phyloP scores from a whole-genome alignment of 2,888 invertebrate species.

The Spatulosminthurus flaviceps region DNA sequence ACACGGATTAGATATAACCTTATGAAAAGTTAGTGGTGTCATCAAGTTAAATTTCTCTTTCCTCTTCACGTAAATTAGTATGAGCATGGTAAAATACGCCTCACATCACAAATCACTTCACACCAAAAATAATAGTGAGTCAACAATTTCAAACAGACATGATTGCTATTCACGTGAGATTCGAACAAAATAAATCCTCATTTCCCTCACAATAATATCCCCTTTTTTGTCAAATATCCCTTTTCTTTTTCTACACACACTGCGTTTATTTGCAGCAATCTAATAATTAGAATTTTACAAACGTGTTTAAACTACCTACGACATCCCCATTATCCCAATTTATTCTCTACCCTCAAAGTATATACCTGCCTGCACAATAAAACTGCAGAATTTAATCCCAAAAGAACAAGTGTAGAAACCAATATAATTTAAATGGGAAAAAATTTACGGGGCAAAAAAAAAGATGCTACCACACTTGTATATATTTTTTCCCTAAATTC shows the following conservation, averaged over 20 bases:
- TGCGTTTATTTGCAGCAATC: no score
- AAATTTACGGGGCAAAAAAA: no score
- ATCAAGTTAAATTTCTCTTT: constrained; percentile 25
- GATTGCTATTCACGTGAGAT: neutral
- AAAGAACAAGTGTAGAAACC: no score
- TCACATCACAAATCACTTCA: constrained; percentile 23
- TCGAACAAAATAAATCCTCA: neutral
- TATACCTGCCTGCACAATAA: no score
- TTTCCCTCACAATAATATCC: neutral
- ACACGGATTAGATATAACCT: neutral
- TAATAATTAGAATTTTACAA: no score
- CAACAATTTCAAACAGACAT: neutral
- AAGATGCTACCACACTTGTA: no score
- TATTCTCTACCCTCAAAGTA: no score
- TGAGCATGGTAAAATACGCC: constrained; percentile 17
- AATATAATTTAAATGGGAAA: no score
- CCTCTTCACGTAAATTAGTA: constrained; percentile 18
- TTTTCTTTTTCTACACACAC: no score
- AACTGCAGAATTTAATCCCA: no score
- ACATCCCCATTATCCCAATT: no score
- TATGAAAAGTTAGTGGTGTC: neutral
- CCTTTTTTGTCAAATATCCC: neutral
- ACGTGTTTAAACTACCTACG: no score
- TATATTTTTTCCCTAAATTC: neutral
- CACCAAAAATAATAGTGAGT: neutral